Base-by-base conservation (phyloP, 2,888 invertebrate species). In the Leistus spinibarbis region DNA sequence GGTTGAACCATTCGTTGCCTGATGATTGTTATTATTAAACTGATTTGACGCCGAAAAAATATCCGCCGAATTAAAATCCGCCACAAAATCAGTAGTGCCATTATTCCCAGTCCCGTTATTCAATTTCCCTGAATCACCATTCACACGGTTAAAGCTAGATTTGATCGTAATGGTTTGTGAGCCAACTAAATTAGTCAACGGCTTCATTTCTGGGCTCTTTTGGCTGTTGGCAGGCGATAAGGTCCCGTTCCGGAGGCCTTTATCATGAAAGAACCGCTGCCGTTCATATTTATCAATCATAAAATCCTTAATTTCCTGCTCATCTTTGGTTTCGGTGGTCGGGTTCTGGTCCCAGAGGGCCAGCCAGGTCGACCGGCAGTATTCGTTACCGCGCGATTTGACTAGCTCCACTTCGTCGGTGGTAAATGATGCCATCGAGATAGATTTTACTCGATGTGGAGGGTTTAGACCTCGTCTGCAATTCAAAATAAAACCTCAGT, bases 391-490 rank as follows among this genome's bases (percentile, higher is more conserved):
- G 85, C 93, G 92, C 78, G 90, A 88, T 87, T 92, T 93, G 79
- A 99, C 89, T 83, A 95, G 92, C 83, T 97, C 96, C 83, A 99
- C 92, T 88, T 99, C 99, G 81, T 98, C 98, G 80, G 93, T 91
- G 76, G 95, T 95, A 86, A 98, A 99, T 81, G 96, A 96, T 77
- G 98, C 96, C 98, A 99, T 98, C 54, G 98, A 98, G 82, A 99
- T 98, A 69, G 98, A 98, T 87, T 99, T 99, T 78, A 99, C 97
- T 79, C 99, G 91, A 86, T 99, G 98, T 79, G 99, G 99, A 77
- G 99, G 98, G 82, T 98, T 98, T 79, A 99, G 88, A 71, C 99
- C 99, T 83, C 98, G 93, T 85, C 98, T 99, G 40, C 4, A 40
- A 40, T 27, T 40, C 40, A 40, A 40, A 2, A 40, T 40, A 40